Base-by-base conservation (phyloP, 2,888 invertebrate species). In the Synergus umbraculus region DNA sequence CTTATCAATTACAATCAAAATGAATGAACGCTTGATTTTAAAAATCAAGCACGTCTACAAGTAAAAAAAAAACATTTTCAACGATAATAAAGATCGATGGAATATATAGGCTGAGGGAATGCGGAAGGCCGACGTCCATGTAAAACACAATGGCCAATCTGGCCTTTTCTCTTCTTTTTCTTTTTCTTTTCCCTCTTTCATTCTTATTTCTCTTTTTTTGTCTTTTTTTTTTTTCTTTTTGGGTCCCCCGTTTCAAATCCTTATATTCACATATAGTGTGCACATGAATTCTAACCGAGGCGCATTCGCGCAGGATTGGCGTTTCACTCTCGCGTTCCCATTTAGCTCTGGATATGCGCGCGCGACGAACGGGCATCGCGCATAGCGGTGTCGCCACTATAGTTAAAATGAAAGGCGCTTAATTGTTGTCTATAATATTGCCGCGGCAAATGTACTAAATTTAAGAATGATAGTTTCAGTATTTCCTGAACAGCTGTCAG, bases 401-500 rank as follows among this genome's bases (percentile, higher is more conserved):
- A 90, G 89, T 89, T 89, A 90, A 91, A 92, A 91, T 91, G 91
- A 92, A 92, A 92, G 91, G 91, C 89, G 87, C 86, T 89, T 90
- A 90, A 91, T 91, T 90, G 90, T 89, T 83, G 83, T 88, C 89
- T 89, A 89, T 88, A 89, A 88, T 88, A 87, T 89, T 87, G 86
- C 87, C 84, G 84, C 80, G 83, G 83, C 83, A 86, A 87, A 86
- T 84, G 86, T 87, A 89, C 89, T 89, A 88, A 90, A 90, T 89
- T 89, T 88, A 85, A 89, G 89, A 90, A 90, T 89, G 89, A 90
- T 90, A 89, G 89, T 90, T 90, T 90, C 91, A 92, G 92, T 92
- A 89, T 91, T 92, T 92, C 90, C 90, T 90, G 91, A 91, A 91
- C 92, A 89, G 89, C 89, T 92, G 92, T 91, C 91, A 92, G 92